Percentiles rank a stretch among this genome's conserved stretches.
These are phyloP conservation scores for Epirrhoe alternata DNA, from an alignment of 2,888 invertebrate genomes.

Conservation along the genomic window DNA sequence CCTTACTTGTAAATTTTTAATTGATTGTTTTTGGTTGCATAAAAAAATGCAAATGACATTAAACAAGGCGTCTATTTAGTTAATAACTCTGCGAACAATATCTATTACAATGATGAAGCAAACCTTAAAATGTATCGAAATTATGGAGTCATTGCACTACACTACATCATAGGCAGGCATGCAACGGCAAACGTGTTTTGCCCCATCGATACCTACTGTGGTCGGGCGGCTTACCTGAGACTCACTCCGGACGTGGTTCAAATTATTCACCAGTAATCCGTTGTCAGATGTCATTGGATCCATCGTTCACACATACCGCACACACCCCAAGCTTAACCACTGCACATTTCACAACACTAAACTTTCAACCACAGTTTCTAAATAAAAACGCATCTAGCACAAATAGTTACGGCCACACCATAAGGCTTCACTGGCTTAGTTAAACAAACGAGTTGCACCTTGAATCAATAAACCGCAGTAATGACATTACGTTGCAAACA, in stretches of 20 bases:
- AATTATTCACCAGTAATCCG: slow-evolving; percentile 81
- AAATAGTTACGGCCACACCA: slow-evolving; percentile 56
- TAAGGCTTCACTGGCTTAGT: slow-evolving; percentile 72
- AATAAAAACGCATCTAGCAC: slow-evolving; percentile 62
- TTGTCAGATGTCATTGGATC: slow-evolving; percentile 80
- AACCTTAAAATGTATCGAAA: slow-evolving; percentile 37
- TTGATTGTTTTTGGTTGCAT: no score
- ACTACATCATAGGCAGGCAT: slow-evolving; percentile 76
- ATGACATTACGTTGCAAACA: slow-evolving; percentile 67
- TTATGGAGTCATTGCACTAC: slow-evolving; percentile 76
- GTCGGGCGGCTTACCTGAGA: slow-evolving; percentile 77
- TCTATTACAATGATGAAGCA: slow-evolving; percentile 6
- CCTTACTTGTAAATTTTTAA: no score
- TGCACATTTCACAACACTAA: slow-evolving; percentile 61
- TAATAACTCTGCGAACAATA: neutral
- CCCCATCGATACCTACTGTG: slow-evolving; percentile 68
- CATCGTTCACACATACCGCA: slow-evolving; percentile 74
- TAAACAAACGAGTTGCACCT: slow-evolving; percentile 61
- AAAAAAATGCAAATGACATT: neutral
- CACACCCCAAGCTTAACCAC: slow-evolving; percentile 45
- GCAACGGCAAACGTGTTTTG: slow-evolving; percentile 79
- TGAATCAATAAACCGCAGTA: slow-evolving; percentile 68
- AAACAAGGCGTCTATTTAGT: neutral
- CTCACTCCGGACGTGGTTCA: slow-evolving; percentile 81
- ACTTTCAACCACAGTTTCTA: slow-evolving; percentile 54